Percentiles rank a stretch among this genome's conserved stretches.
Evolutionary conservation across 1,140 invertebrate genomes (phyloP).

Genomic region (Orchesella cincta): DNA sequence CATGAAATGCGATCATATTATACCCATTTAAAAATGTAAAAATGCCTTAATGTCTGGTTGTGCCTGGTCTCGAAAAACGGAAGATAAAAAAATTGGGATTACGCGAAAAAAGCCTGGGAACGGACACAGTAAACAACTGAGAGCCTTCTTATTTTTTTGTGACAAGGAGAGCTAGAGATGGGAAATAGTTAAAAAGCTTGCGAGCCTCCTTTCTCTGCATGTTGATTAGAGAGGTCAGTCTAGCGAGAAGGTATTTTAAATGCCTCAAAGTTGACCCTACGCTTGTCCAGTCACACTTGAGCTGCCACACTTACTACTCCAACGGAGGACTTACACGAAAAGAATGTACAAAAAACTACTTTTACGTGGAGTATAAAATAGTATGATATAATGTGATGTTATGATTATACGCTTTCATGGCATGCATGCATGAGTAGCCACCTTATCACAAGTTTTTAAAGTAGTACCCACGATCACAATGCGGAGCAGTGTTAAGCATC

Average conservation of each 20-base stretch:
- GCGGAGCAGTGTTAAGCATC: background rate
- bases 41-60: background rate
- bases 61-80: background rate
- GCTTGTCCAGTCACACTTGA: conserved; percentile 14
- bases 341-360: background rate
- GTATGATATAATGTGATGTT: background rate
- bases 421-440: conserved; percentile 9
- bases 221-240: conserved; percentile 19
- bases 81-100: conserved; percentile 2
- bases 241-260: conserved; percentile 19
- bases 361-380: background rate
- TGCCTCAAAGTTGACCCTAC: background rate
- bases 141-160: background rate
- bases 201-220: too few relatives aligned
- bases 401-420: background rate
- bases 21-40: background rate
- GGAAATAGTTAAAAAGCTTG: too few relatives aligned
- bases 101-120: conserved; percentile 8
- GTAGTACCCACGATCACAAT: background rate
- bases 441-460: background rate
- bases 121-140: background rate
- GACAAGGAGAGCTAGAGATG: too few relatives aligned
- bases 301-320: conserved; percentile 12
- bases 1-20: background rate
- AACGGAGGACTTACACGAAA: background rate